Evolutionary conservation across 1,140 invertebrate species (phyloP).

Genomic region (Meloidogyne exigua): DNA sequence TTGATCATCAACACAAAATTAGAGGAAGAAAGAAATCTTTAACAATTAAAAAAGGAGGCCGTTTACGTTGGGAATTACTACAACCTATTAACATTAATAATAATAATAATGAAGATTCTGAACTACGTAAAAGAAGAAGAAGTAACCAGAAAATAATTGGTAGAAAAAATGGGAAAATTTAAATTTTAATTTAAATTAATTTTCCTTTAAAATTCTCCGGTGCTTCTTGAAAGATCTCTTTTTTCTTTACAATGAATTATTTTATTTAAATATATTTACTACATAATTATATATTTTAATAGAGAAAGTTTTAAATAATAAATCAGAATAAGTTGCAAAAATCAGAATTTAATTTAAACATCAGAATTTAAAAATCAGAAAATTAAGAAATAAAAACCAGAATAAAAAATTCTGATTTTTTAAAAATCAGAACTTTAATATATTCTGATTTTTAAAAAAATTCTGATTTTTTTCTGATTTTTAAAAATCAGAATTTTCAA

Average conservation of each 20-base stretch:
- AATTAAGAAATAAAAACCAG: no score
- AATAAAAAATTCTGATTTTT: no score
- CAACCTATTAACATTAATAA: no score
- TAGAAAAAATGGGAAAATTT: neutral
- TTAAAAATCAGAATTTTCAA: no score
- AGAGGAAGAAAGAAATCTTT: neutral
- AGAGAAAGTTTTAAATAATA: no score
- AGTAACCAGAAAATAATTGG: neutral
- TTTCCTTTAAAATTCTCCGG: neutral
- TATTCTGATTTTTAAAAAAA: no score
- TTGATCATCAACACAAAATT: constrained; percentile 8
- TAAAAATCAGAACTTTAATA: no score
- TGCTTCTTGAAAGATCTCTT: neutral
- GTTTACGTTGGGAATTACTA: constrained; percentile 20
- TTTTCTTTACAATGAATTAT: neutral
- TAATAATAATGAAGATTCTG: neutral
- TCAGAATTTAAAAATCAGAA: no score
- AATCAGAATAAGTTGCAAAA: no score
- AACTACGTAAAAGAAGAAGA: neutral
- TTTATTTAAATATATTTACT: neutral
- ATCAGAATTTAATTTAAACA: no score
- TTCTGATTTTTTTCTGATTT: no score
- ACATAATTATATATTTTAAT: no score
- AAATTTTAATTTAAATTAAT: neutral
- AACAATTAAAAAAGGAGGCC: neutral